Evolutionary conservation across 2,888 invertebrate species (phyloP).

Genomic region (Cremastobaeus sp.): DNA sequence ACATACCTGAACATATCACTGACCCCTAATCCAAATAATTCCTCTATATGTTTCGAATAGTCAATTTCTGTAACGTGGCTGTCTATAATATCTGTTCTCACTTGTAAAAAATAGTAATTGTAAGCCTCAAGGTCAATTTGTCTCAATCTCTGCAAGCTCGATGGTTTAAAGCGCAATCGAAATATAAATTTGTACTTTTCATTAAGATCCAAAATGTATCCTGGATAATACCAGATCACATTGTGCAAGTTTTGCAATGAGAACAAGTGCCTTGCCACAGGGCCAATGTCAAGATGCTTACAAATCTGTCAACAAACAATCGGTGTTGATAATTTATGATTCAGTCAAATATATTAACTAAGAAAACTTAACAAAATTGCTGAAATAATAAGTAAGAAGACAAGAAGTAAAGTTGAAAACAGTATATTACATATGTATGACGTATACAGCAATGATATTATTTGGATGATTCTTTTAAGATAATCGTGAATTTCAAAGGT

Average conservation of each 20-base stretch:
- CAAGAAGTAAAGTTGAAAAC: too few species aligned
- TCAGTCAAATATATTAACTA: not conserved
- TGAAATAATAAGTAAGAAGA: too few species aligned
- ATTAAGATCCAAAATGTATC: slow-evolving; percentile 79
- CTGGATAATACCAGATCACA: slow-evolving; percentile 85
- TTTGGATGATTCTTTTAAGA: too few species aligned
- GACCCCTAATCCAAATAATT: slow-evolving; percentile 90
- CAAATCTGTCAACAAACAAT: slow-evolving; percentile 80
- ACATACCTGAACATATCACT: slow-evolving; percentile 86
- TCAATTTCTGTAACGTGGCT: slow-evolving; percentile 89
- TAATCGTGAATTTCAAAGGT: too few species aligned
- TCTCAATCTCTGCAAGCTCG: slow-evolving; percentile 82
- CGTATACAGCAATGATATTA: too few species aligned
- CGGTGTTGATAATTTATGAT: not conserved
- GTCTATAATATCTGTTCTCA: slow-evolving; percentile 87
- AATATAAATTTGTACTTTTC: slow-evolving; percentile 84
- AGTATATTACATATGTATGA: too few species aligned
- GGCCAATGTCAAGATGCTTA: slow-evolving; percentile 85
- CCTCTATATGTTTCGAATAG: slow-evolving; percentile 87
- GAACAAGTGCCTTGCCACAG: slow-evolving; percentile 88
- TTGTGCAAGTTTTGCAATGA: slow-evolving; percentile 84
- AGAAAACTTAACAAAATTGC: not conserved
- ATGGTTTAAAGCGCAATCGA: slow-evolving; percentile 88
- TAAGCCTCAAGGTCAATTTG: slow-evolving; percentile 87
- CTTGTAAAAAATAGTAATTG: slow-evolving; percentile 92